Evolutionary conservation across 1,140 invertebrate genomes (phyloP).

Genomic region (Danaus melanippus): DNA sequence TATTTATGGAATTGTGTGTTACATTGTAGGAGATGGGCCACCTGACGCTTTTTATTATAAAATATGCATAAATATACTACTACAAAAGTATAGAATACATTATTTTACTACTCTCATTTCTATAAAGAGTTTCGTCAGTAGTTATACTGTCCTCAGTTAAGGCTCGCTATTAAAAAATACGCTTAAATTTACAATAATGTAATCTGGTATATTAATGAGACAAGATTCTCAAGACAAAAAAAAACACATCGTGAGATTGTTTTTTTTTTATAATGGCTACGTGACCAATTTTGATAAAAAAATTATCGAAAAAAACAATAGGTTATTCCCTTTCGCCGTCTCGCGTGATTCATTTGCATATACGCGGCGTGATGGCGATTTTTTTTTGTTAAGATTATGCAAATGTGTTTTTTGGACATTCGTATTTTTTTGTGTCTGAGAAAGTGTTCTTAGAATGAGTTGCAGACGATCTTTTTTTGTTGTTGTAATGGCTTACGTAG

Average conservation of each 20-base stretch:
- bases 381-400: constrained; percentile 62
- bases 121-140: too few species aligned
- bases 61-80: too few species aligned
- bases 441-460: constrained; percentile 26
- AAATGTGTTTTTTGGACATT: constrained; percentile 65
- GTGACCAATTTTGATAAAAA: constrained; percentile 55
- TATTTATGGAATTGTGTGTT: too few species aligned
- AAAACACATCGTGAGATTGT: constrained; percentile 46
- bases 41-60: too few species aligned
- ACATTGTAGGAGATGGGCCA: too few species aligned
- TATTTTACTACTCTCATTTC: too few species aligned
- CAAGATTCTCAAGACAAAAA: constrained; percentile 29
- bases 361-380: constrained; percentile 41
- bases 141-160: too few species aligned
- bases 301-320: constrained; percentile 44
- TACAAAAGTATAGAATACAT: too few species aligned
- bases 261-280: constrained; percentile 35
- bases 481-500: constrained; percentile 1
- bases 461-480: constrained; percentile 19
- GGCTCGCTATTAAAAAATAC: too few species aligned
- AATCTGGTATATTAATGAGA: constrained; percentile 5
- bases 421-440: constrained; percentile 31
- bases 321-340: constrained; percentile 34
- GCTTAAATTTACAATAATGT: too few species aligned
- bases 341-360: constrained; percentile 49